A percentile compares a stretch with the other conserved stretches of the same genome.
Conservation (phyloP, 2,797 vertebrate genomes). For the Pangasius macronema region DNA sequence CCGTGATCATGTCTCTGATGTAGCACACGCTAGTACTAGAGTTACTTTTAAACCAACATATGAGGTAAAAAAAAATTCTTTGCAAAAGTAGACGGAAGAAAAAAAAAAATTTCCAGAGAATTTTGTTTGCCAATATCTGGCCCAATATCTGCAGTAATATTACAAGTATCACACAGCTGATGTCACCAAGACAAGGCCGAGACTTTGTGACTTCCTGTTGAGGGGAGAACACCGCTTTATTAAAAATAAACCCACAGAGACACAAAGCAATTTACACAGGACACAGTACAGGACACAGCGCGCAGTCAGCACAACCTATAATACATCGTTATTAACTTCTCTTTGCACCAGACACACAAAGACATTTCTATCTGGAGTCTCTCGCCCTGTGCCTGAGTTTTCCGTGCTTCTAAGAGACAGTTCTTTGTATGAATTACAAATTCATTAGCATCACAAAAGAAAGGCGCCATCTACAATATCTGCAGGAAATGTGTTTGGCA, state of each 20-base stretch:
- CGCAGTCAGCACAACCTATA: slow-evolving; percentile 30
- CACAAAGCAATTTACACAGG: slow-evolving; percentile 38
- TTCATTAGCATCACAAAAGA: slow-evolving; percentile 12
- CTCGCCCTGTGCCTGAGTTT: not conserved
- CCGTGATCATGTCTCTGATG: not conserved
- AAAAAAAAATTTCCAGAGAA: not conserved
- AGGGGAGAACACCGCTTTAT: not conserved
- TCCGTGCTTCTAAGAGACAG: not conserved
- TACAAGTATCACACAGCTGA: slow-evolving; percentile 15
- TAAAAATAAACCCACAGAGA: slow-evolving; percentile 40
- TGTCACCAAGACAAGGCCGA: not conserved
- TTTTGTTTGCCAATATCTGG: slow-evolving; percentile 23
- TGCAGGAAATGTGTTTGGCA: not conserved
- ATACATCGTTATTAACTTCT: slow-evolving; percentile 27
- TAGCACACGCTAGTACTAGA: not conserved
- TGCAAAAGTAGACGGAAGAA: not conserved
- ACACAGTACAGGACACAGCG: not conserved
- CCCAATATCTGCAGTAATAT: slow-evolving; percentile 43
- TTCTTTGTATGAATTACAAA: not conserved
- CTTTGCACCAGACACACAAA: slow-evolving; percentile 17
- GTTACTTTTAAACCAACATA: not conserved
- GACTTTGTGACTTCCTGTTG: not conserved
- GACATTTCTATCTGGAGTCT: not conserved
- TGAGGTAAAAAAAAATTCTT: not conserved
- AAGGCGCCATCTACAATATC: not conserved